phyloP scores from a whole-genome alignment of 2,113 vertebrate genomes.

The Dasyurus viverrinus region DNA sequence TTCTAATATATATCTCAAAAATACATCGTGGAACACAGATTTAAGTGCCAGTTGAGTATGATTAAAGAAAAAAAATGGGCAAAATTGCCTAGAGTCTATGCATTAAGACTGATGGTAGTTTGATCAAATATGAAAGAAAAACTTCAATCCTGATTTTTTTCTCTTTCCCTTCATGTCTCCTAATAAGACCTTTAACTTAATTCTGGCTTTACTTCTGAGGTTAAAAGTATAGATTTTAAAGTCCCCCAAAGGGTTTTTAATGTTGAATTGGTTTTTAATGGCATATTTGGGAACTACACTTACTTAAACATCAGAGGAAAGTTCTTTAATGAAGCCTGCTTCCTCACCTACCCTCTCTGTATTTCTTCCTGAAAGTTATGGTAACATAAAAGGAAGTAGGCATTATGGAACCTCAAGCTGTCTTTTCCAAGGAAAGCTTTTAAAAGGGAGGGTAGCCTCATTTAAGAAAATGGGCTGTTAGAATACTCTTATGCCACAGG shows the following conservation, averaged over 20 bases:
- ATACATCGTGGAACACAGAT: not conserved
- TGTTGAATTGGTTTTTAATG: conserved; percentile 27
- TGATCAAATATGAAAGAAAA: conserved; percentile 46
- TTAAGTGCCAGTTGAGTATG: not conserved
- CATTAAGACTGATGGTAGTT: conserved; percentile 6
- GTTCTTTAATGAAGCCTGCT: conserved; percentile 43
- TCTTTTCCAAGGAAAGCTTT: conserved; percentile 41
- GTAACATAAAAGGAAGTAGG: conserved; percentile 23
- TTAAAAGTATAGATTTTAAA: conserved; percentile 28
- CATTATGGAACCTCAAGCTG: conserved; percentile 30
- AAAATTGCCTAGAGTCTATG: conserved; percentile 18
- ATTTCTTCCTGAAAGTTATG: conserved; percentile 34
- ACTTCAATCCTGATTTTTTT: conserved; percentile 18
- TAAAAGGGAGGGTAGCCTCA: not conserved
- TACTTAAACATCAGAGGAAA: conserved; percentile 50
- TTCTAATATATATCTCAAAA: conserved; percentile 2
- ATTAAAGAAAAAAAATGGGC: conserved; percentile 22
- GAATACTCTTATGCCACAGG: conserved; percentile 2
- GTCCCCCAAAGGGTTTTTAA: conserved; percentile 49
- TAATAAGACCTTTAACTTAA: conserved; percentile 30
- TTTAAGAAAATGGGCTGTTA: conserved; percentile 33
- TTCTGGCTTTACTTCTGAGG: conserved; percentile 5
- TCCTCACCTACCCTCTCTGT: conserved; percentile 25
- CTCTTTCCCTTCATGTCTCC: conserved; percentile 27
- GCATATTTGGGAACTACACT: conserved; percentile 52